Base-by-base conservation (phyloP, 2,888 invertebrate species). In the Creontiades dilutus region DNA sequence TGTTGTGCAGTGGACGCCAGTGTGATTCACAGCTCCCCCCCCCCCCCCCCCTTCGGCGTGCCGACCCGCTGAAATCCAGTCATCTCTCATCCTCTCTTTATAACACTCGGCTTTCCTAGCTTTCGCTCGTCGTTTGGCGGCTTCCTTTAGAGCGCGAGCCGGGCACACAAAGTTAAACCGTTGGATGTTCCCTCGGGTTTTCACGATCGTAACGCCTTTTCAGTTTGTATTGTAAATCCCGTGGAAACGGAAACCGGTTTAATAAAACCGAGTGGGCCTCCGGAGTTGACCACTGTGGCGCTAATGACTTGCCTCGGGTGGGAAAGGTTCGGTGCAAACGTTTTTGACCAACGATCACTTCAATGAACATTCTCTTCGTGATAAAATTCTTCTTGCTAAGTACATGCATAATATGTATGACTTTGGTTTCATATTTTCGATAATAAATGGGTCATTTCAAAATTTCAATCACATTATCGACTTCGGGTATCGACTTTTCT, bases 21-120 rank as follows among this genome's bases (percentile, higher is more conserved):
- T 61, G 55, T 85, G 85, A 85, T 85, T 85, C 85, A 85, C 85
- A 57, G 85, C 85, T 47, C 46, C 19, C 78, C 46, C 37, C 78
- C 78, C 68, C 68, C 23, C n/a, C n/a, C n/a, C n/a, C n/a, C n/a
- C n/a, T n/a, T n/a, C n/a, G n/a, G n/a, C n/a, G n/a, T n/a, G n/a
- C n/a, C n/a, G n/a, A 23, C 23, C 68, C 19, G 68, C 68, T 23
- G 68, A 19, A 23, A 68, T 68, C 23, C 68, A 68, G 68, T 68
- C 68, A 68, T 68, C 68, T 68, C 68, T 68, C 68, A 68, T 68
- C 23, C 68, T 37, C 68, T 68, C 68, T 68, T 68, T 68, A 68
- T 68, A 68, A 68, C 23, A 5, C 68, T 37, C 68, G 68, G 68
- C 68, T 23, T 37, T 68, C 68, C 68, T 68, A 68, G 68, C 68